Conservation (phyloP, 2,797 vertebrate genomes). For the Crenuchus spilurus region DNA sequence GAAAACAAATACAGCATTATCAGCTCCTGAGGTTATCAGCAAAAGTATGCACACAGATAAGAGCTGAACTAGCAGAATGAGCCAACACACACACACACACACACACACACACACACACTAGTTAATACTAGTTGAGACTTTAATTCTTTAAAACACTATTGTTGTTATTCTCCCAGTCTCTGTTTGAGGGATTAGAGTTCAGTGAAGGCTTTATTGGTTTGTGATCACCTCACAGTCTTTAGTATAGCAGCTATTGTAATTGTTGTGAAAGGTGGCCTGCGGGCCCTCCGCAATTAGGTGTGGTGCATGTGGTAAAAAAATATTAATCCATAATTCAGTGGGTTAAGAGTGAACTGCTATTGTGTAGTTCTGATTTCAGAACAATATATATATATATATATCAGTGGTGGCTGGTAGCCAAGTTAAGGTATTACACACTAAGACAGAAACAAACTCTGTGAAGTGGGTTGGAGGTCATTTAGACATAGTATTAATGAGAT, state of each 20-base stretch:
- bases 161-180: constrained; percentile 14
- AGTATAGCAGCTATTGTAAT: too few relatives aligned
- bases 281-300: not conserved
- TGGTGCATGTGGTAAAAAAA: not conserved
- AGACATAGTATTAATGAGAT: too few relatives aligned
- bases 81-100: not conserved
- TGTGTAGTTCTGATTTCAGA: not conserved
- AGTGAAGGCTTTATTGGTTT: too few relatives aligned
- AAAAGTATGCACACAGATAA: constrained; percentile 54
- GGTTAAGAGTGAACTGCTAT: constrained; percentile 28
- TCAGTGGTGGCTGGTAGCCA: too few relatives aligned
- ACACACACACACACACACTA: not conserved
- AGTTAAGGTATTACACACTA: too few relatives aligned
- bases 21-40: constrained; percentile 52
- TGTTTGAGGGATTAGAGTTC: too few relatives aligned
- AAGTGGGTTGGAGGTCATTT: too few relatives aligned
- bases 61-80: constrained; percentile 25
- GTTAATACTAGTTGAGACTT: too few relatives aligned
- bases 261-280: constrained; percentile 19
- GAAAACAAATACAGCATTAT: constrained; percentile 48
- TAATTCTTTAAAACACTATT: constrained; percentile 22
- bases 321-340: constrained; percentile 13
- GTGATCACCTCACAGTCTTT: too few relatives aligned
- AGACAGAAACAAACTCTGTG: too few relatives aligned
- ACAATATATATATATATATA: not conserved